Conservation (phyloP, 2,888 invertebrate species). For the Endotricha flammealis region DNA sequence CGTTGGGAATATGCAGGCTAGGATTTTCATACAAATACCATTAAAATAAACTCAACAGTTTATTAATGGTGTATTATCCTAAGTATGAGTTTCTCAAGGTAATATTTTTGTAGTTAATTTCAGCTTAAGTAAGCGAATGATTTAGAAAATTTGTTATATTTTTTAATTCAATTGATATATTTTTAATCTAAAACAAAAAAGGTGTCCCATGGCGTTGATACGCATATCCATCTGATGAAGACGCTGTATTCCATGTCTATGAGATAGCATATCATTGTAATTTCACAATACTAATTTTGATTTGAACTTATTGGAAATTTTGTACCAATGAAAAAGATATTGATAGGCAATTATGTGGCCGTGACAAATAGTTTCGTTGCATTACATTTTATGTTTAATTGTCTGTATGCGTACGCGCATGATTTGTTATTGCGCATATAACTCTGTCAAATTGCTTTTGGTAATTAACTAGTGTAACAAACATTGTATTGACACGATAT, state of each 20-base stretch:
- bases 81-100: too few species aligned
- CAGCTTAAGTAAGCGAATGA: too few species aligned
- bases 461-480: conserved; percentile 8
- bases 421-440: conserved; percentile 5
- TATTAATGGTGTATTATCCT: too few species aligned
- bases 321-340: background rate
- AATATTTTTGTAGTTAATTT: too few species aligned
- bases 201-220: too few species aligned
- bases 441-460: conserved; percentile 13
- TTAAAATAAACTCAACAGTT: too few species aligned
- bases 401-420: background rate
- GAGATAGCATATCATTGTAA: background rate
- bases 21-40: too few species aligned
- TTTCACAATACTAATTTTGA: background rate
- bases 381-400: background rate
- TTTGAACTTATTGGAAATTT: conserved; percentile 1
- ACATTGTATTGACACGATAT: background rate
- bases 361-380: conserved; percentile 6
- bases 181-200: too few species aligned
- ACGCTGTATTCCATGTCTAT: background rate
- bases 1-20: too few species aligned
- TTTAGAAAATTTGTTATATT: too few species aligned
- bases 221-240: too few species aligned
- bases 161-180: too few species aligned
- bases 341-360: background rate